Evolutionary conservation across 2,888 invertebrate genomes (phyloP), one percentile per base, ranked within the genome.

Genomic region (Cryptops parisi): DNA sequence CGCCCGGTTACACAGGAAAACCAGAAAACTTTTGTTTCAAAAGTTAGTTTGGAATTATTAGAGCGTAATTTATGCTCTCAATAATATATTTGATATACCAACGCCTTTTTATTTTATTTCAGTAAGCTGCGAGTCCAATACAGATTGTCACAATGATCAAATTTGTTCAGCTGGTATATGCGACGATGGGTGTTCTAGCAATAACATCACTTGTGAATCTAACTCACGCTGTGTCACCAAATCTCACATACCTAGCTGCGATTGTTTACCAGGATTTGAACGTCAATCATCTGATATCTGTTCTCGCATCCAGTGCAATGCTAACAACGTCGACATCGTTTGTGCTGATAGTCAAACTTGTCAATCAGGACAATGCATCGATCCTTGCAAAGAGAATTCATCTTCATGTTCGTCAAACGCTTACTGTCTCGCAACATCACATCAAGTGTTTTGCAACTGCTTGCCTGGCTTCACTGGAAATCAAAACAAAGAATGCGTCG

Each of bases 321-420:
- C 33, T 33, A 9, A 6, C 15, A 33, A 89, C 63, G 72, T 77
- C 22, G 80, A 89, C 63, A 72, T 77, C 22, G 80, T 88, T 58
- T 91, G 90, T 71, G 86, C 88, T 17, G 84, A 82, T 65, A 83
- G 89, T 64, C 84, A 84, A 68, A 76, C 77, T 38, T 90, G 90
- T 64, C 73, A 81, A 47, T 83, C 81, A 62, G 78, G 79, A 59
- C 83, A 60, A 17, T 90, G 90, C 64, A 75, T 78, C 56, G 82
- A 89, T 69, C 83, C 88, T 2, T 91, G 90, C 63, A 70, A 76
- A 9, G 60, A 62, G 26, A 60, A 62, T n/a, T 19, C 17, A n/a
- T 24, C 21, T 5, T 76, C 79, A 6, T 90, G 90, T 64, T 79
- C 79, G 17, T 71, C 76, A 3, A 84, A 84, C 58, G 84, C 89